These are phyloP conservation scores for Branchinecta lindahli DNA, from an alignment of 1,140 invertebrate genomes.

Conservation along the genomic window DNA sequence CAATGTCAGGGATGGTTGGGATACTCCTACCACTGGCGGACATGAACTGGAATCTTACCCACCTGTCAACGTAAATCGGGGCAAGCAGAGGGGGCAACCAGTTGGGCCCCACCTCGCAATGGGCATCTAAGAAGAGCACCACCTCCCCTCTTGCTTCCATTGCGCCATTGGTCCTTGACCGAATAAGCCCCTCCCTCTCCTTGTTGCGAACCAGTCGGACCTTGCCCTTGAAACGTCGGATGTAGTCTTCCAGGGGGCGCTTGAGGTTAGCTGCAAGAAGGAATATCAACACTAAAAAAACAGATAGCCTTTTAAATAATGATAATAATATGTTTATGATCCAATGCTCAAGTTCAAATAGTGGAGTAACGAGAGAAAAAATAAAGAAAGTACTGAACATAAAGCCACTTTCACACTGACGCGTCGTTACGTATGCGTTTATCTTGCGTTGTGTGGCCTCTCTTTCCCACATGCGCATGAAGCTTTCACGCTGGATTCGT, in stretches of 20 bases:
- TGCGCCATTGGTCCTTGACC: constrained; percentile 83
- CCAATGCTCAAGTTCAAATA: no score
- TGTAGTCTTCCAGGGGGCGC: constrained; percentile 70
- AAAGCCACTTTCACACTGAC: no score
- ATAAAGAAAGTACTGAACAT: no score
- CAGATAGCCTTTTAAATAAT: no score
- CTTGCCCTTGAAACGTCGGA: constrained; percentile 69
- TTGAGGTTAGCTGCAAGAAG: constrained; percentile 63
- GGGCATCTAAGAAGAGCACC: constrained; percentile 92
- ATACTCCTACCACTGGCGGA: no score
- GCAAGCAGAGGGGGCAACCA: constrained; percentile 91
- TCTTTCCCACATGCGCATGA: no score
- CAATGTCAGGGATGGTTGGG: no score
- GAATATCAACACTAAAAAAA: background rate
- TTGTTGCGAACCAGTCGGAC: constrained; percentile 70
- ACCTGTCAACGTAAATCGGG: constrained; percentile 75
- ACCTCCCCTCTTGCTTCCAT: constrained; percentile 84
- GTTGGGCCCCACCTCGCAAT: constrained; percentile 81
- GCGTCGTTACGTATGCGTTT: no score
- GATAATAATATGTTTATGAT: no score
- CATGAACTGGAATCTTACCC: constrained; percentile 12
- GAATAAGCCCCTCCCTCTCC: constrained; percentile 75
- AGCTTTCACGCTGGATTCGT: no score
- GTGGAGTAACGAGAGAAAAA: no score
- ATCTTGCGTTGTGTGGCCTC: no score